Conservation (phyloP, 2,113 vertebrate genomes). For the Tamias sibiricus region DNA sequence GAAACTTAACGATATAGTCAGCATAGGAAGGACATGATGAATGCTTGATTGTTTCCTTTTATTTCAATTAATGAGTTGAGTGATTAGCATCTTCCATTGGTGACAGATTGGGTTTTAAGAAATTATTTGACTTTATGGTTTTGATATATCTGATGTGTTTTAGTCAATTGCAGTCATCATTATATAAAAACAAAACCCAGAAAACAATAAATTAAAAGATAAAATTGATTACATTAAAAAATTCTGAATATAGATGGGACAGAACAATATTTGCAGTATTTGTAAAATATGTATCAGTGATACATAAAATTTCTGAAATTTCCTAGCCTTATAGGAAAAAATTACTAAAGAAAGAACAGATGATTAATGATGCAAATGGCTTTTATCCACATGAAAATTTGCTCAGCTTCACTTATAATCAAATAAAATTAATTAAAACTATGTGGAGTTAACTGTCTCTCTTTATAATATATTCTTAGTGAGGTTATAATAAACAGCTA, state of each 20-base stretch:
- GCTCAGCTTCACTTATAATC: background rate
- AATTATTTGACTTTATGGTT: background rate
- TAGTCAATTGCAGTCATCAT: background rate
- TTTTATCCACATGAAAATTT: background rate
- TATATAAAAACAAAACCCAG: too few species aligned
- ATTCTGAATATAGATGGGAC: background rate
- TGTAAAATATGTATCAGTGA: background rate
- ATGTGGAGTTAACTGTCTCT: background rate
- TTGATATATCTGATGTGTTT: background rate
- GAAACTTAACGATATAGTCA: background rate
- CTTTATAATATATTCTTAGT: background rate
- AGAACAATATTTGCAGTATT: background rate
- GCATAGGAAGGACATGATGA: background rate
- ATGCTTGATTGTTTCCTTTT: background rate
- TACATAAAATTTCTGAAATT: background rate
- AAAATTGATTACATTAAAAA: background rate
- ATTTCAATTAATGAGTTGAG: conserved; percentile 40
- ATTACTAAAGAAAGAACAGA: background rate
- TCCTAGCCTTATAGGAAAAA: background rate
- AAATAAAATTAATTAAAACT: background rate
- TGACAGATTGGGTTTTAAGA: background rate
- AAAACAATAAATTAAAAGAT: too few species aligned
- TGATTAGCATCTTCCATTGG: background rate
- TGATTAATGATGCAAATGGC: background rate
- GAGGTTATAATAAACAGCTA: background rate